Evolutionary conservation across 2,113 vertebrate genomes (phyloP).

Genomic region (Bubalus kerabau): DNA sequence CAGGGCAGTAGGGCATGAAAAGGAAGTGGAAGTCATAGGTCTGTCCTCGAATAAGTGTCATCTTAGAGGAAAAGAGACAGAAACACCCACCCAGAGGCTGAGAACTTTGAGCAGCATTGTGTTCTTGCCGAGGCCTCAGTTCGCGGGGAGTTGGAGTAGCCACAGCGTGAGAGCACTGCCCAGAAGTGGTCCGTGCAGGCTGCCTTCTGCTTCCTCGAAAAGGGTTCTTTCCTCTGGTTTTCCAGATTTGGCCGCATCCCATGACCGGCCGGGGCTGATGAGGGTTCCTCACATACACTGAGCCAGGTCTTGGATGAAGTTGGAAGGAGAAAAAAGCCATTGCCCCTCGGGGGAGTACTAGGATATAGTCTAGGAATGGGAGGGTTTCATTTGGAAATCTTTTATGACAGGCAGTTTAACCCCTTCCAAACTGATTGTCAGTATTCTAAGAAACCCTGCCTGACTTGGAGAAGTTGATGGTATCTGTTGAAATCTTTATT

Average conservation of each 20-base stretch:
- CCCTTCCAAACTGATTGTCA: neutral
- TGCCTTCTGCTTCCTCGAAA: neutral
- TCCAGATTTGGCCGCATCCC: neutral
- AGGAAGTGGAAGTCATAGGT: neutral
- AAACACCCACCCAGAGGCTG: neutral
- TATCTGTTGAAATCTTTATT: neutral
- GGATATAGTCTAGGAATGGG: neutral
- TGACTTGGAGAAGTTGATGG: neutral
- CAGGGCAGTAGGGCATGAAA: neutral
- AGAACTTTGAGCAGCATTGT: neutral
- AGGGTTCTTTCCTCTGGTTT: neutral
- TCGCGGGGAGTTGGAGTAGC: neutral
- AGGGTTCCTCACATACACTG: neutral
- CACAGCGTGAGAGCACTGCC: rapidly evolving
- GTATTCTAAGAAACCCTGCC: neutral
- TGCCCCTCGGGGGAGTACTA: neutral
- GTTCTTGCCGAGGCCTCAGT: neutral
- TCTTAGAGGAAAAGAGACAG: neutral
- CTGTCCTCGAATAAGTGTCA: neutral
- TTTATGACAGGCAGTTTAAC: neutral
- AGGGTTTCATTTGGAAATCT: too few relatives aligned
- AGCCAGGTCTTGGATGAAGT: neutral
- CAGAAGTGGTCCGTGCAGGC: rapidly evolving
- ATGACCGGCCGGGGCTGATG: neutral
- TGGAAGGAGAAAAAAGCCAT: neutral